Conservation (phyloP, 2,888 invertebrate species). For the Cosmorhoe ocellata region DNA sequence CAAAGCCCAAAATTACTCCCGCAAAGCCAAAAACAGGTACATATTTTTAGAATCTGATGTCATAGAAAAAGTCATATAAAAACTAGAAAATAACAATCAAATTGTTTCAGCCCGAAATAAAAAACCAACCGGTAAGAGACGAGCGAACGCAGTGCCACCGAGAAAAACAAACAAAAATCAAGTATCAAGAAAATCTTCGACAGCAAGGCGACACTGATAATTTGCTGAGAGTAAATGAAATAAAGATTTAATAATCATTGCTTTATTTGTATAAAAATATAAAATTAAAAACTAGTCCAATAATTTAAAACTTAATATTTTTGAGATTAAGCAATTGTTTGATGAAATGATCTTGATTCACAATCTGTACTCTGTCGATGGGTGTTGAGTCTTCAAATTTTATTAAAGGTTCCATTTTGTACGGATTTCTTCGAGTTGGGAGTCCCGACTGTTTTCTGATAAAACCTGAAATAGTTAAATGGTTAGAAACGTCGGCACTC, state of each 20-base stretch:
- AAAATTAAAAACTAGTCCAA: slow-evolving; percentile 20
- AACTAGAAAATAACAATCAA: no score
- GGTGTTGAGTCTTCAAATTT: slow-evolving; percentile 41
- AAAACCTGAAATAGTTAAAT: slow-evolving; percentile 1
- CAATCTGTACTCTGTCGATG: slow-evolving; percentile 10
- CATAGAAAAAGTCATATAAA: no score
- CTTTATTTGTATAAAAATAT: slow-evolving; percentile 26
- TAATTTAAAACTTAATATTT: slow-evolving; percentile 38
- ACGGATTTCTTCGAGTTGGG: slow-evolving; percentile 13
- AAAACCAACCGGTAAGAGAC: neutral
- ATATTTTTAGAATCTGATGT: neutral
- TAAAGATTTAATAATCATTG: neutral
- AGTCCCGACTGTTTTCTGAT: neutral
- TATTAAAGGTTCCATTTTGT: slow-evolving; percentile 30
- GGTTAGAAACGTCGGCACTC: neutral
- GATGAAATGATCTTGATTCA: slow-evolving; percentile 48
- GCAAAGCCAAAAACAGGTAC: slow-evolving; percentile 1
- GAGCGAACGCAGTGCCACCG: neutral
- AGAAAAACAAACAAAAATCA: neutral
- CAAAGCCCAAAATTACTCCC: neutral
- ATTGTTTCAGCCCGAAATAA: neutral
- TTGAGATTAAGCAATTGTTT: slow-evolving; percentile 55
- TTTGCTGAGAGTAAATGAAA: no score
- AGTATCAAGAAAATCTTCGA: neutral
- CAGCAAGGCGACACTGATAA: neutral